Evolutionary conservation across 2,888 invertebrate genomes (phyloP), one percentile per base, ranked within the genome.

Genomic region (Drosophila kokeensis): DNA sequence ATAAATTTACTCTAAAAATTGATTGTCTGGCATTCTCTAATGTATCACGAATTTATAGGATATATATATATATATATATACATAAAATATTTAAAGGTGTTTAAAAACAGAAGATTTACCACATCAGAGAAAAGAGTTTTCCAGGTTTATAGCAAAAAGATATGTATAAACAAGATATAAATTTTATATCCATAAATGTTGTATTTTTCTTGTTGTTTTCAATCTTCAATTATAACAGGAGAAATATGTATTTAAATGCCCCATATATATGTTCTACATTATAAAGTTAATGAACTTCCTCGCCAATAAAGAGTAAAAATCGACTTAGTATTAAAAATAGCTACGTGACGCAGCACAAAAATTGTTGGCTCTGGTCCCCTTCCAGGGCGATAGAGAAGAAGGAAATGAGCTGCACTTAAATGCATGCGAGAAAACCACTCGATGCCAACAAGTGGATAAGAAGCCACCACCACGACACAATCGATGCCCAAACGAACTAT

Each of bases 371-470:
- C 18, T 38, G 38, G 21, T 70, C 73, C 80, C 72, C 73, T 73
- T 77, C 68, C 57, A 69, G 59, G 72, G 80, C 77, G 87, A 71
- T 80, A 76, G 84, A 83, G 87, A 84, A 87, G 90, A 84, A 87
- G 90, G 90, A 90, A 90, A 84, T 90, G 84, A 86, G 83, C 89
- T 87, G 85, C 86, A 83, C 83, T 87, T 84, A 79, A 83, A 89
- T 87, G 83, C 86, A 84, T 87, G 87, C 85, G 85, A 85, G 85
- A 87, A 85, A 88, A 84, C 87, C 89, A 88, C 90, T 90, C 82
- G 86, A 89, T 87, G 81, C 86, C 87, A 87, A 89, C 89, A 90
- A 90, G 89, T 90, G 89, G 86, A 89, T 90, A 89, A 85, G 84
- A 89, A 86, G 82, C 90, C 90, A 84, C 90, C 90, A 83, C 83